Percentiles rank a stretch among this genome's conserved stretches.
Conservation (phyloP, 1,140 invertebrate species). For the Drosophila azteca region DNA sequence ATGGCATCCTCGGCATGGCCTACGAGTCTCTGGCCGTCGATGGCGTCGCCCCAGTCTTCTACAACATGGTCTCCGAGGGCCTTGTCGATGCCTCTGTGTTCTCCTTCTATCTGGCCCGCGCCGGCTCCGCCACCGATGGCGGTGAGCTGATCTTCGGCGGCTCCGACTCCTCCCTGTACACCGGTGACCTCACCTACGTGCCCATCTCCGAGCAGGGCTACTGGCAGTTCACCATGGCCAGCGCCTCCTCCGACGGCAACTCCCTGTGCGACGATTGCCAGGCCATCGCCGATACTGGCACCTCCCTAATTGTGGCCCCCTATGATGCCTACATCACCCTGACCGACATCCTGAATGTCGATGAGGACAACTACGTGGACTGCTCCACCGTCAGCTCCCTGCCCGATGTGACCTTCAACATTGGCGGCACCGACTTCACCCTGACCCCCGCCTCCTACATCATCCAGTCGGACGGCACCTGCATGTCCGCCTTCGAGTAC, state of each 20-base stretch:
- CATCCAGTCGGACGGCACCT: slow-evolving; percentile 94
- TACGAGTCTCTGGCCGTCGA: slow-evolving; percentile 95
- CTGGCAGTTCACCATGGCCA: slow-evolving; percentile 80
- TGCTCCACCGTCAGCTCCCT: slow-evolving; percentile 89
- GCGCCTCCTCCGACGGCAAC: slow-evolving; percentile 48
- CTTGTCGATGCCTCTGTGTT: slow-evolving; percentile 92
- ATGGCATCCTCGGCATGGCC: slow-evolving; percentile 97
- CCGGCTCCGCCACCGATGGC: slow-evolving; percentile 43
- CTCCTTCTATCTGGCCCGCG: slow-evolving; percentile 91
- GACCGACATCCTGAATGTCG: slow-evolving; percentile 89
- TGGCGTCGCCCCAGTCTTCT: slow-evolving; percentile 94
- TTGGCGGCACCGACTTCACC: slow-evolving; percentile 91
- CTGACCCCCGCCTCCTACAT: slow-evolving; percentile 93
- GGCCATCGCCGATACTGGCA: slow-evolving; percentile 99
- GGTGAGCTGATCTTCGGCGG: slow-evolving; percentile 79
- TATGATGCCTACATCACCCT: slow-evolving; percentile 90
- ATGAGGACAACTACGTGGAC: slow-evolving; percentile 91
- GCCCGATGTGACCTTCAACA: slow-evolving; percentile 90
- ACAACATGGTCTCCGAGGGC: slow-evolving; percentile 96
- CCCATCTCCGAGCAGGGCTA: slow-evolving; percentile 75
- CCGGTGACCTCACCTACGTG: slow-evolving; percentile 70
- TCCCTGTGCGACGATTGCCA: slow-evolving; percentile 88
- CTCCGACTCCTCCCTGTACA: slow-evolving; percentile 62
- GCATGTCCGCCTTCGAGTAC: slow-evolving; percentile 88
- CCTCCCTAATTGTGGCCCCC: slow-evolving; percentile 97